Evolutionary conservation across 1,140 invertebrate species (phyloP), one percentile per base, ranked within the genome.

Genomic region (Ruditapes philippinarum): DNA sequence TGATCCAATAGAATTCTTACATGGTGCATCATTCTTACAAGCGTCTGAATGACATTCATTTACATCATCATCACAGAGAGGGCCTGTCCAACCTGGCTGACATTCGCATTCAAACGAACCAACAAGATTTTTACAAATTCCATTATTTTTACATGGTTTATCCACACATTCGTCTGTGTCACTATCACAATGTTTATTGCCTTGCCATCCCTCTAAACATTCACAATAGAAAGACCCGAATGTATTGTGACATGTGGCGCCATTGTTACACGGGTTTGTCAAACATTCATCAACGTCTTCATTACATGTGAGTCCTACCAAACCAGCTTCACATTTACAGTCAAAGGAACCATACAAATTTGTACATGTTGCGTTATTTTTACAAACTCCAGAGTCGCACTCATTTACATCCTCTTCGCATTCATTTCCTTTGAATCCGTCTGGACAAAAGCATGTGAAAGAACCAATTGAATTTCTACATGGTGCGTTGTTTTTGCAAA

Each of bases 241-340:
- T 38, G 33, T 70, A 70, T 88, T 88, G 3, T 62, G 36, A 74
- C 87, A 89, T 11, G 42, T 73, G 5, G 78, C 87, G 17, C 38
- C 33, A 68, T 88, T 81, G 33, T 70, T 73, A 74, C 90, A 91
- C 4, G 81, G 49, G 14, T 80, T 81, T 38, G 51, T 45, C 22
- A 65, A 19, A 65, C 90, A 91, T 73, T 93, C 90, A 62, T 93
- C 82, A 0, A 91, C 78, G 19, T 89, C 98, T 0, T 97, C 97
- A 91, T 99, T 98, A 94, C 99, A 93, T 98, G 98, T n/a, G 98
- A 97, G 96, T 14, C 98, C 98, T 97, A 98, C 98, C 93, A 97
- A 98, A 0, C 98, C 98, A 0, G 97, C 97, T 92, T 54, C n/a
- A 76, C 90, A 91, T 97, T 97, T 49, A 96, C 62, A 97, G 19